Conservation (phyloP, 2,888 invertebrate genomes). For the Athrips mouffetella region DNA sequence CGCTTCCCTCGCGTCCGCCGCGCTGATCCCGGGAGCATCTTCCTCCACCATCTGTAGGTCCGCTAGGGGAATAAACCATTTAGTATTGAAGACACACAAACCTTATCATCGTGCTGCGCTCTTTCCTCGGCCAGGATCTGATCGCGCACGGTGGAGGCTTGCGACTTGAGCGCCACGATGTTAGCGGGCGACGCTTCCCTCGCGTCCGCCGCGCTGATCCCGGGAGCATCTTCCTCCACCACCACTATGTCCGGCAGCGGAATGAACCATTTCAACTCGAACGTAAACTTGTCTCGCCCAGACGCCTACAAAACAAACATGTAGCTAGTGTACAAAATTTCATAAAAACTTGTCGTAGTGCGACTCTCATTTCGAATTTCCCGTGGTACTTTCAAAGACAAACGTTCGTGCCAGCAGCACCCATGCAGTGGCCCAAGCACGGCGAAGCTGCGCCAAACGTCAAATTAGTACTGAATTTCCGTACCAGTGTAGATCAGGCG, state of each 20-base stretch:
- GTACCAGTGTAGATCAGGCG: too few species aligned
- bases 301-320: constrained; percentile 77
- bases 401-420: too few species aligned
- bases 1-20: constrained; percentile 72
- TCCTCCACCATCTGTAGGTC: constrained; percentile 87
- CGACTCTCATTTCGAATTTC: too few species aligned
- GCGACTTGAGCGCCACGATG: constrained; percentile 89
- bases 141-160: constrained; percentile 91
- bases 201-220: constrained; percentile 43
- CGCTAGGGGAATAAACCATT: constrained; percentile 94
- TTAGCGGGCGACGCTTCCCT: constrained; percentile 86
- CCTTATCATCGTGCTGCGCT: constrained; percentile 79
- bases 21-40: constrained; percentile 68
- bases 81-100: too few species aligned
- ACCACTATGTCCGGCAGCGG: constrained; percentile 90
- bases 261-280: constrained; percentile 96
- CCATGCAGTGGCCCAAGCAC: too few species aligned
- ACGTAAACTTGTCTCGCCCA: constrained; percentile 92
- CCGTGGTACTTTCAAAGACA: too few species aligned
- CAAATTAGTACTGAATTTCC: too few species aligned
- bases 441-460: too few species aligned
- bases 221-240: constrained; percentile 81
- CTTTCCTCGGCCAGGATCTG: constrained; percentile 89
- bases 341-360: too few species aligned
- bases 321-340: background rate